Evolutionary conservation across 2,113 vertebrate species (phyloP).

Genomic region (Anoura caudifer): DNA sequence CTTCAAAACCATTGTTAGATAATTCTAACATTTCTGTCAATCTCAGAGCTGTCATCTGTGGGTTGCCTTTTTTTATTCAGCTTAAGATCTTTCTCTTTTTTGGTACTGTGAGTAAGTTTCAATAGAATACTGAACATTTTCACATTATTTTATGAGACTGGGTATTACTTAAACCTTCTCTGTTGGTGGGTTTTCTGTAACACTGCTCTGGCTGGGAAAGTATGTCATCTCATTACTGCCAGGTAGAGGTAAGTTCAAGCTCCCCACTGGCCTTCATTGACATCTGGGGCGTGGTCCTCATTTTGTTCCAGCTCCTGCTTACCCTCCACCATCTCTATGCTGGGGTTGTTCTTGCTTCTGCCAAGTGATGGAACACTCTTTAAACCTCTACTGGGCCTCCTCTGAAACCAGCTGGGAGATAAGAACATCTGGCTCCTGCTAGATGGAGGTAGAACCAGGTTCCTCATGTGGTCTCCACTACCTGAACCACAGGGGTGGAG

Average conservation of each 20-base stretch:
- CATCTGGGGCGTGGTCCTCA: background rate
- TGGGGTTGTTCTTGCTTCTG: background rate
- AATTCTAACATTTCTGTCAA: background rate
- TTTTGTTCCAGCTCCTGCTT: background rate
- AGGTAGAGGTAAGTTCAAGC: background rate
- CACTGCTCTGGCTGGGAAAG: background rate
- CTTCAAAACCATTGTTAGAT: background rate
- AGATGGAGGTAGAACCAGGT: background rate
- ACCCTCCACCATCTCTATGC: background rate
- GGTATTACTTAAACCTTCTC: background rate
- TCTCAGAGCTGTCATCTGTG: background rate
- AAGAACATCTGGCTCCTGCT: background rate
- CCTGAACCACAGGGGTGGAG: background rate
- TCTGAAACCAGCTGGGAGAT: background rate
- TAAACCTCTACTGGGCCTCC: background rate
- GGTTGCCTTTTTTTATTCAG: background rate
- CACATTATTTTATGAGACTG: background rate
- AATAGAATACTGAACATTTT: background rate
- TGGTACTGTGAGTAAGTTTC: background rate
- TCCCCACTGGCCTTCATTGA: background rate
- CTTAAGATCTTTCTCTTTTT: background rate
- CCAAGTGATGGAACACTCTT: background rate
- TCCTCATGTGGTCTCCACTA: background rate
- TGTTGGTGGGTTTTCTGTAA: background rate
- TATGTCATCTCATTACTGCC: background rate